phyloP scores from a whole-genome alignment of 2,888 invertebrate species.

The Zygogramma bicolorata region DNA sequence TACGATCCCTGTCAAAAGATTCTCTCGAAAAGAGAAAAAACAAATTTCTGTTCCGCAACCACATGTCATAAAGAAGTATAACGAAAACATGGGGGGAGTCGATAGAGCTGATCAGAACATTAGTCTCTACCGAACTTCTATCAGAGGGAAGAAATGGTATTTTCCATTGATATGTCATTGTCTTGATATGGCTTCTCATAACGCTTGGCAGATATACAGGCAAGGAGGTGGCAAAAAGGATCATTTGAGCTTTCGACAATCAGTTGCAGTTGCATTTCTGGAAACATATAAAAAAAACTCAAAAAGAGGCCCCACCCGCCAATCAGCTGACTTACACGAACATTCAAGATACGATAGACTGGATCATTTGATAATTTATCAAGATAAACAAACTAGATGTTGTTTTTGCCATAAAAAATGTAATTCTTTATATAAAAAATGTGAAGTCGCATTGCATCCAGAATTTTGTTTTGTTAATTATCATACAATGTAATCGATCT shows the following conservation, averaged over 20 bases:
- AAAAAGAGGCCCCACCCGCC: constrained; percentile 14
- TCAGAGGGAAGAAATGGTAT: constrained; percentile 54
- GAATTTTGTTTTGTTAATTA: background rate
- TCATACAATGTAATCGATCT: too few species aligned
- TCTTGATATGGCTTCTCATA: constrained; percentile 49
- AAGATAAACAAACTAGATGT: constrained; percentile 39
- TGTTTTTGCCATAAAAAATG: constrained; percentile 47
- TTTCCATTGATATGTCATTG: constrained; percentile 47
- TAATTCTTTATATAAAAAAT: constrained; percentile 29
- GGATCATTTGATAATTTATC: constrained; percentile 32
- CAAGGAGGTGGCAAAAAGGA: constrained; percentile 48
- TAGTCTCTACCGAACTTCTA: constrained; percentile 46
- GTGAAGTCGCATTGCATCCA: constrained; percentile 21
- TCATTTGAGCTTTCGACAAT: constrained; percentile 47
- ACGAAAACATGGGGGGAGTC: constrained; percentile 46
- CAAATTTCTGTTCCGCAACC: constrained; percentile 29
- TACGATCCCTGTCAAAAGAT: constrained; percentile 25
- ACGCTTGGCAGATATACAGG: constrained; percentile 49
- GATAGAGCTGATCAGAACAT: constrained; percentile 34
- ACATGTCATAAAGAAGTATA: constrained; percentile 33
- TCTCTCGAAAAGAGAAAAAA: constrained; percentile 35
- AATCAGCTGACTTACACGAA: constrained; percentile 16
- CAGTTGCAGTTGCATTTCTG: constrained; percentile 30
- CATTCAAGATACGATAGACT: constrained; percentile 30
- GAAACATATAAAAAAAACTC: constrained; percentile 32